A percentile compares a stretch with the other conserved stretches of the same genome.
Evolutionary conservation across 2,888 invertebrate genomes (phyloP).

Genomic region (Luperina nickerlii): DNA sequence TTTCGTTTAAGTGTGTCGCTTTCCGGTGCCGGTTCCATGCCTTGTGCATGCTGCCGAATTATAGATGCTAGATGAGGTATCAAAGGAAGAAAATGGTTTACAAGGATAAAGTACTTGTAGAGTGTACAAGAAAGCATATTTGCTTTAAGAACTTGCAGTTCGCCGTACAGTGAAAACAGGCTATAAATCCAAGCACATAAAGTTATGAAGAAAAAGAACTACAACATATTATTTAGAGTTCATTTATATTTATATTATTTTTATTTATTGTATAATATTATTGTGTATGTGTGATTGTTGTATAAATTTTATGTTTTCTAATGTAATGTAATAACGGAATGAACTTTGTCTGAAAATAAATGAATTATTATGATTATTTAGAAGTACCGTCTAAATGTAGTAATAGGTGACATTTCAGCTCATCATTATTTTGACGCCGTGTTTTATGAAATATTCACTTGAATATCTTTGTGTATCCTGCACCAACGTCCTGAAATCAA

Average conservation of each 20-base stretch:
- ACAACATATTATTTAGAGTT: background rate
- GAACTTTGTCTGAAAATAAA: too few species aligned
- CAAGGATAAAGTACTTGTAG: background rate
- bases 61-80: constrained; percentile 41
- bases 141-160: background rate
- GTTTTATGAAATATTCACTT: background rate
- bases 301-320: too few species aligned
- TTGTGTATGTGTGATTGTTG: too few species aligned
- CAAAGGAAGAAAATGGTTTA: background rate
- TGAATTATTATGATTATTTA: too few species aligned
- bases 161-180: background rate
- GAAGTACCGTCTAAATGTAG: background rate
- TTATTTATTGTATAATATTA: too few species aligned
- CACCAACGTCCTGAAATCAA: background rate
- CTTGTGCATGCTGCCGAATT: constrained; percentile 30
- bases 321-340: too few species aligned
- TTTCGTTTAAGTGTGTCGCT: constrained; percentile 71
- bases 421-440: background rate
- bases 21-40: constrained; percentile 54
- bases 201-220: background rate
- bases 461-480: background rate
- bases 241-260: too few species aligned
- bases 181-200: background rate
- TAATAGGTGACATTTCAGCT: background rate
- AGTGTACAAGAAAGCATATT: too few species aligned